Evolutionary conservation across 2,113 vertebrate genomes (phyloP).

Genomic region (Perccottus glenii): DNA sequence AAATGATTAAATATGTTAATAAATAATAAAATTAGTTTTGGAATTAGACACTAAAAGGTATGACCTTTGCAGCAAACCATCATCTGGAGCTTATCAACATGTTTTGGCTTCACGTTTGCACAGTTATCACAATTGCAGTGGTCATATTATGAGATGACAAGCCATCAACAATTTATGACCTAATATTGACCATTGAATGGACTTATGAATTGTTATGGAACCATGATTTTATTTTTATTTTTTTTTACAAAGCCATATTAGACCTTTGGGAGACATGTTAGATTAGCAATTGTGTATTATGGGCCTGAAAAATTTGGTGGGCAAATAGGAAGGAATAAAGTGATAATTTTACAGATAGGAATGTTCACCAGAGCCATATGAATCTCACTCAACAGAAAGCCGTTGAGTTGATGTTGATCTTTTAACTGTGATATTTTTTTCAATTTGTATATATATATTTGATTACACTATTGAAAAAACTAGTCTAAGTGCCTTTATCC

Average conservation of each 20-base stretch:
- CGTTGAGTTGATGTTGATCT: slow-evolving; percentile 52
- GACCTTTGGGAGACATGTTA: slow-evolving; percentile 40
- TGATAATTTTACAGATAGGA: slow-evolving; percentile 33
- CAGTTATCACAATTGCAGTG: not conserved
- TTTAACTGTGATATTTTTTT: slow-evolving; percentile 63
- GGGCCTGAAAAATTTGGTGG: slow-evolving; percentile 17
- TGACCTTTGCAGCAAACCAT: not conserved
- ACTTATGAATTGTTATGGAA: not conserved
- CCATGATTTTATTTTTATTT: not conserved
- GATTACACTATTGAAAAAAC: slow-evolving; percentile 41
- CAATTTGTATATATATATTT: slow-evolving; percentile 48
- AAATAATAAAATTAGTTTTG: too few relatives aligned
- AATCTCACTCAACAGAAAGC: slow-evolving; percentile 25
- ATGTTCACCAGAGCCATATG: slow-evolving; percentile 62
- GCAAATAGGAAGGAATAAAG: slow-evolving; percentile 45
- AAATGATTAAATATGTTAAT: too few relatives aligned
- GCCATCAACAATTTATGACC: slow-evolving; percentile 34
- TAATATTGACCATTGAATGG: not conserved
- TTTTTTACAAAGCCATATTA: slow-evolving; percentile 67
- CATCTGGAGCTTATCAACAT: not conserved
- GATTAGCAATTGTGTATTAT: slow-evolving; percentile 40
- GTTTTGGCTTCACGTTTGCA: not conserved
- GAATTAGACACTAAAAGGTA: too few relatives aligned
- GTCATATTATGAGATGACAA: slow-evolving; percentile 4
- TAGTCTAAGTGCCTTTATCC: slow-evolving; percentile 66